These are phyloP conservation scores for Lasioglossum lativentre DNA, from an alignment of 2,888 invertebrate genomes.

Conservation along the genomic window DNA sequence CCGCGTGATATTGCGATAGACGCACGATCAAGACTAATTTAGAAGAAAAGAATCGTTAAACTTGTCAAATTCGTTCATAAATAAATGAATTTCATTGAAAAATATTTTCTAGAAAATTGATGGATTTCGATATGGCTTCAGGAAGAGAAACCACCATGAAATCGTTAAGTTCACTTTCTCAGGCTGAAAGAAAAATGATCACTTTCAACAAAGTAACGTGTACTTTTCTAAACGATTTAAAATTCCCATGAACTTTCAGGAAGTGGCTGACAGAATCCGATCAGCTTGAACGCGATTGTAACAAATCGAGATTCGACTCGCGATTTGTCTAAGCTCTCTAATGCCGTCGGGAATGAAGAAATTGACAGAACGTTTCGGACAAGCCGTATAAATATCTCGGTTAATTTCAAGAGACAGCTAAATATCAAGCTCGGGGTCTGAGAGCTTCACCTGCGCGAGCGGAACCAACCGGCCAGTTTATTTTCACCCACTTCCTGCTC, in stretches of 20 bases:
- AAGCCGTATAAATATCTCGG: neutral
- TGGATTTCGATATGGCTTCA: neutral
- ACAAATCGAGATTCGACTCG: neutral
- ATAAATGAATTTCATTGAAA: neutral
- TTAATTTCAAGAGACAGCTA: neutral
- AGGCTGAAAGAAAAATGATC: neutral
- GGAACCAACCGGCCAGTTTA: constrained; percentile 31
- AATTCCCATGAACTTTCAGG: neutral
- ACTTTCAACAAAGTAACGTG: neutral
- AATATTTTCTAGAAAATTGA: neutral
- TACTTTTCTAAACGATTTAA: neutral
- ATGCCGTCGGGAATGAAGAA: neutral
- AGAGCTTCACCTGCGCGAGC: constrained; percentile 28
- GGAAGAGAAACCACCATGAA: neutral
- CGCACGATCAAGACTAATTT: too few relatives aligned
- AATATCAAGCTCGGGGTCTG: constrained; percentile 17
- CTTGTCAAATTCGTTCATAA: neutral
- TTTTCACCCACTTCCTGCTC: constrained; percentile 64
- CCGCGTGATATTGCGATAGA: too few relatives aligned
- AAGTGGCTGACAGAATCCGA: neutral
- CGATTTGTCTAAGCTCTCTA: neutral
- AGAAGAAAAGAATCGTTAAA: too few relatives aligned
- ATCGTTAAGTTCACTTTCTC: neutral
- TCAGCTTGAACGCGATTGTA: neutral
- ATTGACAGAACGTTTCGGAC: constrained; percentile 5